Percentiles rank a stretch among this genome's conserved stretches.
Evolutionary conservation across 2,888 invertebrate species (phyloP).

Genomic region (Zygogramma bicolorata): DNA sequence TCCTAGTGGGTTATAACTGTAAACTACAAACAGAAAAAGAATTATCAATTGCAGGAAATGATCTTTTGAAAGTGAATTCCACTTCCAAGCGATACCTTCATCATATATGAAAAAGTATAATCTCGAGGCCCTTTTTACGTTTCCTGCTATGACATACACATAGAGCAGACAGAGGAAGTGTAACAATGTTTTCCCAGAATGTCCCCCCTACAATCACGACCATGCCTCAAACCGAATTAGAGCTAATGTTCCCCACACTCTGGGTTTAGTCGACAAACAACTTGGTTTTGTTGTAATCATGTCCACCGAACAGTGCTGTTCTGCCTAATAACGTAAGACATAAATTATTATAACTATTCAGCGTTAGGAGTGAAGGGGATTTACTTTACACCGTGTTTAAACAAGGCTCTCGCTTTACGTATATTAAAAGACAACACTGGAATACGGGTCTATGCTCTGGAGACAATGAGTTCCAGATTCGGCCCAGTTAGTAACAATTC

Average conservation of each 20-base stretch:
- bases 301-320: conserved; percentile 63
- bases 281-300: conserved; percentile 66
- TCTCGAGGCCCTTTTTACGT: too few species aligned
- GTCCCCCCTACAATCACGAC: not conserved
- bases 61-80: too few species aligned
- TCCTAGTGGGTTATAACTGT: too few species aligned
- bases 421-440: conserved; percentile 38
- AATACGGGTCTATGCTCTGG: conserved; percentile 33
- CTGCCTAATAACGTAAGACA: conserved; percentile 66
- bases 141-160: too few species aligned
- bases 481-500: conserved; percentile 31
- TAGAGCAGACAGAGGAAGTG: too few species aligned
- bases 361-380: conserved; percentile 60
- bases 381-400: conserved; percentile 62
- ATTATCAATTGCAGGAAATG: too few species aligned
- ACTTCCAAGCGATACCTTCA: too few species aligned
- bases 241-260: conserved; percentile 61
- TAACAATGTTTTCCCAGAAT: too few species aligned
- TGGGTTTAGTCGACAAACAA: conserved; percentile 65
- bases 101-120: too few species aligned
- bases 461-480: conserved; percentile 28
- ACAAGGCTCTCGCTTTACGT: conserved; percentile 50
- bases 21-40: too few species aligned
- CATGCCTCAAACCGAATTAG: conserved; percentile 61
- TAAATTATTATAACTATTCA: conserved; percentile 66